A percentile compares a stretch with the other conserved stretches of the same genome.
phyloP scores from a whole-genome alignment of 1,140 invertebrate genomes.

The Listronotus oregonensis region DNA sequence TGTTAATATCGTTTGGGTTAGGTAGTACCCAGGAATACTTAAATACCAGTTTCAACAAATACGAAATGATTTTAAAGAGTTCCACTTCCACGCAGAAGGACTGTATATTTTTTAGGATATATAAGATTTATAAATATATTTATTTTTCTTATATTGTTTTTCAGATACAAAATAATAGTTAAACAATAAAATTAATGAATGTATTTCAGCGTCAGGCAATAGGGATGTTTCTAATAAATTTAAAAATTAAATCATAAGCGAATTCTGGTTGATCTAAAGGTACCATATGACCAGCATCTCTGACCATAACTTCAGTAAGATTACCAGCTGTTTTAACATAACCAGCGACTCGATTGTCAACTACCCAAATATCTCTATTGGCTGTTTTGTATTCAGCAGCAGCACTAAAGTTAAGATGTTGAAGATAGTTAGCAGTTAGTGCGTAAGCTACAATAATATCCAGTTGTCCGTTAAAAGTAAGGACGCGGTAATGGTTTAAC shows the following conservation, averaged over 20 bases:
- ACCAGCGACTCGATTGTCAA: conserved; percentile 70
- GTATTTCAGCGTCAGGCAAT: too few relatives aligned
- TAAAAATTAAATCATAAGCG: conserved; percentile 74
- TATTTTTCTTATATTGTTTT: too few relatives aligned
- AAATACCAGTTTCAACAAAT: too few relatives aligned
- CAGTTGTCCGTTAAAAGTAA: conserved; percentile 81
- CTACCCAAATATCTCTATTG: conserved; percentile 66
- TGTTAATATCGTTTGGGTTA: too few relatives aligned
- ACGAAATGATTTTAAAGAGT: too few relatives aligned
- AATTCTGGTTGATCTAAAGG: conserved; percentile 77
- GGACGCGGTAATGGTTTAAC: conserved; percentile 66
- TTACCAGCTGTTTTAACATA: conserved; percentile 71
- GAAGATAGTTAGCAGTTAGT: conserved; percentile 72
- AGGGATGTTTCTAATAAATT: conserved; percentile 67
- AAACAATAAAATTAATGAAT: too few relatives aligned
- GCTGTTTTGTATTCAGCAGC: conserved; percentile 67
- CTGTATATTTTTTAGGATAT: too few relatives aligned
- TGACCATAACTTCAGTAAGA: conserved; percentile 32
- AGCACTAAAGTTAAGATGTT: conserved; percentile 67
- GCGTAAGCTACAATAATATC: conserved; percentile 85
- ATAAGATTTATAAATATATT: too few relatives aligned
- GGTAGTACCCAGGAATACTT: too few relatives aligned
- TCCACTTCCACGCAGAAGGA: too few relatives aligned
- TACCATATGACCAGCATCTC: conserved; percentile 61
- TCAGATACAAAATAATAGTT: too few relatives aligned